phyloP scores from a whole-genome alignment of 2,113 vertebrate genomes.

The Atlantisia rogersi region DNA sequence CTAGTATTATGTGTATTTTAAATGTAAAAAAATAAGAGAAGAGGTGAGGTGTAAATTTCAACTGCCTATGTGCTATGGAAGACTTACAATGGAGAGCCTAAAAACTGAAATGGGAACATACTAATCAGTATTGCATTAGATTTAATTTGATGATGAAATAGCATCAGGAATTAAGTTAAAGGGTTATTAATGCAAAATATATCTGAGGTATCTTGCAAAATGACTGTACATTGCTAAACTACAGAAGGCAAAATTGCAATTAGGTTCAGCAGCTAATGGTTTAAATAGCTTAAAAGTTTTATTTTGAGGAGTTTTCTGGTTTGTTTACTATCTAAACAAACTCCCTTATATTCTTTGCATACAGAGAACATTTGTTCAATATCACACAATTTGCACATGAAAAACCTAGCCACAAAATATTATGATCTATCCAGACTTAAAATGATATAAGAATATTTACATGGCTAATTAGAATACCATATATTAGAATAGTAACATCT shows the following conservation, averaged over 20 bases:
- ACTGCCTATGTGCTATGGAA: slow-evolving; percentile 28
- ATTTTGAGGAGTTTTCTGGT: not conserved
- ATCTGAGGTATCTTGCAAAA: slow-evolving; percentile 49
- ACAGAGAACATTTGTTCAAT: not conserved
- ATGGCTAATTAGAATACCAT: not conserved
- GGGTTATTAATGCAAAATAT: slow-evolving; percentile 57
- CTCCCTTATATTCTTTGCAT: not conserved
- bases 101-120: slow-evolving; percentile 59
- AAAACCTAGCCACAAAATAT: not conserved
- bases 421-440: not conserved
- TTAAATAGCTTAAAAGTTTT: not conserved
- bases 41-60: not conserved
- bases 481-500: not conserved
- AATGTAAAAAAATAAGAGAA: not conserved
- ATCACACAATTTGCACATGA: not conserved
- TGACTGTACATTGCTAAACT: slow-evolving; percentile 25
- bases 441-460: not conserved
- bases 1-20: not conserved
- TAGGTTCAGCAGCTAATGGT: slow-evolving; percentile 10
- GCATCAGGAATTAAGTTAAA: slow-evolving; percentile 60
- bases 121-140: slow-evolving; percentile 63
- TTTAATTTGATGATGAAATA: slow-evolving; percentile 70
- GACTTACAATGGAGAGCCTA: slow-evolving; percentile 53
- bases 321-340: not conserved
- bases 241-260: slow-evolving; percentile 42